Evolutionary conservation across 2,888 invertebrate genomes (phyloP).

Genomic region (Latheticus oryzae): DNA sequence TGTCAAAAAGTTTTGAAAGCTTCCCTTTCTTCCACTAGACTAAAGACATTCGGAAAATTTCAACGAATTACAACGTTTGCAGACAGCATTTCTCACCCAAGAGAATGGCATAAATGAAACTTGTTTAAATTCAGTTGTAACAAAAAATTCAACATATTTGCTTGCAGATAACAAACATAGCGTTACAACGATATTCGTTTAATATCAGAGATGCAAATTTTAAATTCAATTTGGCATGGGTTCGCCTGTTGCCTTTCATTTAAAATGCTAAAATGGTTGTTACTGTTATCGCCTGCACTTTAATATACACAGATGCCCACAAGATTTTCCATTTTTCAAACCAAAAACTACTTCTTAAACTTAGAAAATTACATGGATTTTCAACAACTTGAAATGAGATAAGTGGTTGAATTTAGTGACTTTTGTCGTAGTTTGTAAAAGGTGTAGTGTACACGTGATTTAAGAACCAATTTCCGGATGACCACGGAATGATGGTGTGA

Average conservation of each 20-base stretch:
- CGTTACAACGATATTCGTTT: conserved; percentile 31
- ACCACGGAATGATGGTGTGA: conserved; percentile 8
- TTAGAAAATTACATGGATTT: too few species aligned
- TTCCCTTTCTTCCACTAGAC: too few species aligned
- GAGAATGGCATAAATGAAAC: conserved; percentile 15
- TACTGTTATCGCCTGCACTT: conserved; percentile 40
- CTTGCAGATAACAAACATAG: conserved; percentile 25
- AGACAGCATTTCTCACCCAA: conserved; percentile 5
- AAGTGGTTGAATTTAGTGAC: too few species aligned
- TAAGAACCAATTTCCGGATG: conserved; percentile 17
- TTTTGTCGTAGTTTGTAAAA: conserved; percentile 26
- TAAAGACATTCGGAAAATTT: conserved; percentile 7
- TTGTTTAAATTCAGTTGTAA: conserved; percentile 18
- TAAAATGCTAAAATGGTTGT: conserved; percentile 44
- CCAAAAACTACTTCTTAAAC: conserved; percentile 34
- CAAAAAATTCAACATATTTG: conserved; percentile 23
- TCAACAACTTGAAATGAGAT: too few species aligned
- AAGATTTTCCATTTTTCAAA: conserved; percentile 30
- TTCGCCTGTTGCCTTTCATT: conserved; percentile 45
- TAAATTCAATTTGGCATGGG: conserved; percentile 41
- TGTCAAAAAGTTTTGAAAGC: too few species aligned
- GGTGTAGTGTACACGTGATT: conserved; percentile 19
- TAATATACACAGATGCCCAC: conserved; percentile 13
- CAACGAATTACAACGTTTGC: conserved; percentile 8
- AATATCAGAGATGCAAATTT: conserved; percentile 44